Conservation (phyloP, 1,140 invertebrate genomes). For the Cylas formicarius region DNA sequence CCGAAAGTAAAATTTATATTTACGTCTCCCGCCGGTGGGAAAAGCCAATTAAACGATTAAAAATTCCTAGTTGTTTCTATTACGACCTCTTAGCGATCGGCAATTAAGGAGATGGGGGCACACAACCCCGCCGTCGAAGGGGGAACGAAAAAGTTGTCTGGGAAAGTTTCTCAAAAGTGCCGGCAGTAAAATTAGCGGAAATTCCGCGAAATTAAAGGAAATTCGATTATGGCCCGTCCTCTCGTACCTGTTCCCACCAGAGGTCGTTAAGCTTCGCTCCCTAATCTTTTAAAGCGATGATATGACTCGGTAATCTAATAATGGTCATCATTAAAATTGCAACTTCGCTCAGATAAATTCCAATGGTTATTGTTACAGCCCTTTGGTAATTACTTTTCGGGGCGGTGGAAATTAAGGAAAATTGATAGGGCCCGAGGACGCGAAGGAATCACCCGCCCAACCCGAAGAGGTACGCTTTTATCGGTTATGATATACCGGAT, state of each 20-base stretch:
- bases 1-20: too few relatives aligned
- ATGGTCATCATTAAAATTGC: slow-evolving; percentile 38
- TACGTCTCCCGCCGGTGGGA: too few relatives aligned
- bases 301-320: slow-evolving; percentile 38
- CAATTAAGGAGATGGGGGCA: too few relatives aligned
- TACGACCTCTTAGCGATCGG: too few relatives aligned
- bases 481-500: too few relatives aligned
- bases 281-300: slow-evolving; percentile 38
- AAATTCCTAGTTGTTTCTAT: too few relatives aligned
- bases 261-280: slow-evolving; percentile 28
- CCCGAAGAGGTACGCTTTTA: too few relatives aligned
- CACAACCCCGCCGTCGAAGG: too few relatives aligned
- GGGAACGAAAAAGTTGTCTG: too few relatives aligned
- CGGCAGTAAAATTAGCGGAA: slow-evolving; percentile 25
- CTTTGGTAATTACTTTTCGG: slow-evolving; percentile 30
- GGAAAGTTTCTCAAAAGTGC: too few relatives aligned
- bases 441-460: too few relatives aligned
- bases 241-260: slow-evolving; percentile 32
- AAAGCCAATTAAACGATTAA: too few relatives aligned
- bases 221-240: slow-evolving; percentile 25
- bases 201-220: slow-evolving; percentile 26
- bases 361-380: slow-evolving; percentile 37
- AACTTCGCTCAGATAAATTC: slow-evolving; percentile 33
- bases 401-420: slow-evolving; percentile 36
- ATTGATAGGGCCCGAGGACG: slow-evolving; percentile 30